Evolutionary conservation across 37 sponge, comb jelly and placozoan species (phyloP), one percentile per base, ranked within the genome.

Genomic region (Chondrilla cf. caribensis): DNA sequence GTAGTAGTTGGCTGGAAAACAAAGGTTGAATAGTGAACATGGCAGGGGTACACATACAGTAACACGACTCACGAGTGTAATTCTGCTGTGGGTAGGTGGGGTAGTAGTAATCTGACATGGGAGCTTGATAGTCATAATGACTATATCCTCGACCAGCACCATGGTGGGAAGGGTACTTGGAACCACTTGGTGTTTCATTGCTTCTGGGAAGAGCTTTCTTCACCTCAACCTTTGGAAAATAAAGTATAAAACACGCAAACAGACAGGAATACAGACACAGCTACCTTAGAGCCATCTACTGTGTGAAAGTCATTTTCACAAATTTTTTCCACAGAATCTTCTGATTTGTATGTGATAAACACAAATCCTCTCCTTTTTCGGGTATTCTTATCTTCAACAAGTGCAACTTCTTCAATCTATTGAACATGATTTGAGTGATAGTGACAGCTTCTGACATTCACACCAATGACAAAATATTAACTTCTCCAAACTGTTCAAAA

Each of bases 391-490:
- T 90, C 84, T 0, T 86, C 88, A 11, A 90, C 91, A 42, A 94
- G 38, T 36, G 88, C 94, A 41, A 94, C 84, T 72, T 94, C 91
- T 29, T 88, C 88, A 40, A 94, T 90, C 86, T 94, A 60, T 5
- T 38, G 33, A 70, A 54, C 5, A 42, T 11, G 18, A 25, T 44
- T 7, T 11, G 9, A 8, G 14, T 43, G 26, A 22, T 21, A 19
- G 22, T 7, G 9, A 78, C 54, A 28, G 55, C 8, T 44, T 33
- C 26, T 15, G 55, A 14, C 6, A 47, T 17, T 26, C 29, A 64
- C 33, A 64, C n/a, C n/a, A n/a, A n/a, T n/a, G n/a, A n/a, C n/a
- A n/a, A n/a, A n/a, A 65, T 15, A 82, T n/a, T 70, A 35, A 87
- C 92, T 65, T 87, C 87, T 84, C 93, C 93, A 84, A 81, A 93